Evolutionary conservation across 1,140 invertebrate genomes (phyloP).

Genomic region (Neodiprion virginianus): DNA sequence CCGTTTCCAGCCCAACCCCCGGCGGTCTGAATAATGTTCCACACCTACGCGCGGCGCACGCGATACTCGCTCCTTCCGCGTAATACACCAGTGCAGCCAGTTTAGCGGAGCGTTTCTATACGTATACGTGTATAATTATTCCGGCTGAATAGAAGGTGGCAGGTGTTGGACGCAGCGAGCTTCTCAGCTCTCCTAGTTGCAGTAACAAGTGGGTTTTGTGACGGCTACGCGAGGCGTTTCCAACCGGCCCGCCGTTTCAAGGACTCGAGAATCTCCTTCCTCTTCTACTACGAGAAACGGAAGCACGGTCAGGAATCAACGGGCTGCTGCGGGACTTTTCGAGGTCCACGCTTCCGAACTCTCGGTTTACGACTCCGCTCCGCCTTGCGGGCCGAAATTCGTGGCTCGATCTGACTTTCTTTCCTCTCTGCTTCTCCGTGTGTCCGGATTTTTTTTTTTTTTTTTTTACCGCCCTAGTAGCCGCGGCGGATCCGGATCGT

Average conservation of each 20-base stretch:
- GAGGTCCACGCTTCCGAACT: too few species aligned
- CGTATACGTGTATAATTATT: constrained; percentile 22
- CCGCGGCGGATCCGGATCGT: constrained; percentile 16
- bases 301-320: too few species aligned
- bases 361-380: too few species aligned
- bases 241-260: too few species aligned
- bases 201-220: constrained; percentile 51
- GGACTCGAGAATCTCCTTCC: too few species aligned
- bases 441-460: background rate
- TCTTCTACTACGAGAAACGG: too few species aligned
- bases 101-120: constrained; percentile 7
- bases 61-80: background rate
- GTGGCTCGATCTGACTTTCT: background rate
- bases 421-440: background rate
- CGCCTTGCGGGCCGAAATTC: too few species aligned
- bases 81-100: constrained; percentile 7
- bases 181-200: constrained; percentile 28
- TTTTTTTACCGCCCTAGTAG: too few species aligned
- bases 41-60: constrained; percentile 4
- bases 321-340: too few species aligned
- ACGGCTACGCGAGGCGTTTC: background rate
- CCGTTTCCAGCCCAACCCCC: constrained; percentile 26
- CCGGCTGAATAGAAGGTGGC: background rate
- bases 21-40: constrained; percentile 41
- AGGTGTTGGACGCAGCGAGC: constrained; percentile 9